These are phyloP conservation scores for Thaumetopoea pityocampa DNA, from an alignment of 1,140 invertebrate species.

Conservation along the genomic window DNA sequence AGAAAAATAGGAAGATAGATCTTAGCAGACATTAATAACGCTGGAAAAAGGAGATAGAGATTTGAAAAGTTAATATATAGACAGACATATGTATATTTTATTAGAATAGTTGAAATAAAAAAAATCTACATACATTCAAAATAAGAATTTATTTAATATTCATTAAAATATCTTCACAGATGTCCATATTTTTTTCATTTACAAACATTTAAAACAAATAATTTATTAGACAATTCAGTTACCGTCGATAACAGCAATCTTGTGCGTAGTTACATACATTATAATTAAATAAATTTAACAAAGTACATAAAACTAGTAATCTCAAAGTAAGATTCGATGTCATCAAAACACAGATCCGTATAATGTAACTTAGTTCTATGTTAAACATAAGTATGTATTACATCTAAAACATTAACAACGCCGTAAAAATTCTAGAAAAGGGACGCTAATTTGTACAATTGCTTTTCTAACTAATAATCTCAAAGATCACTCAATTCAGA, in stretches of 20 bases:
- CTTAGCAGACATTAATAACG: too few species aligned
- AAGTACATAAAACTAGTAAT: conserved; percentile 55
- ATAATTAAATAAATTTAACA: conserved; percentile 60
- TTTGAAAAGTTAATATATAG: too few species aligned
- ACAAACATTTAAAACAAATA: conserved; percentile 63
- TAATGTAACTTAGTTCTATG: conserved; percentile 34
- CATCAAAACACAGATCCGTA: conserved; percentile 34
- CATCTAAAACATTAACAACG: conserved; percentile 32
- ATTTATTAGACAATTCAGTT: conserved; percentile 68
- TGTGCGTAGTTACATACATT: conserved; percentile 50
- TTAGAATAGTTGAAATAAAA: neutral
- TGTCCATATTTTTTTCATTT: conserved; percentile 43
- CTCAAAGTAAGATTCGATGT: conserved; percentile 60
- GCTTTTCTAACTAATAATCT: conserved; percentile 52
- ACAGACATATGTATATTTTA: too few species aligned
- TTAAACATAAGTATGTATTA: conserved; percentile 29
- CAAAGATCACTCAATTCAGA: conserved; percentile 24
- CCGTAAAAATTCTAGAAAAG: conserved; percentile 62
- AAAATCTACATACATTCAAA: conserved; percentile 13
- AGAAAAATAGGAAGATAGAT: too few species aligned
- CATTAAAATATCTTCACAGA: conserved; percentile 59
- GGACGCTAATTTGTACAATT: conserved; percentile 51
- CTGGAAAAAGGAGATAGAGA: too few species aligned
- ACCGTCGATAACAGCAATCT: conserved; percentile 47
- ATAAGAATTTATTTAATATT: conserved; percentile 60